These are phyloP conservation scores for Netelia melanura DNA, from an alignment of 2,888 invertebrate genomes.

Conservation along the genomic window DNA sequence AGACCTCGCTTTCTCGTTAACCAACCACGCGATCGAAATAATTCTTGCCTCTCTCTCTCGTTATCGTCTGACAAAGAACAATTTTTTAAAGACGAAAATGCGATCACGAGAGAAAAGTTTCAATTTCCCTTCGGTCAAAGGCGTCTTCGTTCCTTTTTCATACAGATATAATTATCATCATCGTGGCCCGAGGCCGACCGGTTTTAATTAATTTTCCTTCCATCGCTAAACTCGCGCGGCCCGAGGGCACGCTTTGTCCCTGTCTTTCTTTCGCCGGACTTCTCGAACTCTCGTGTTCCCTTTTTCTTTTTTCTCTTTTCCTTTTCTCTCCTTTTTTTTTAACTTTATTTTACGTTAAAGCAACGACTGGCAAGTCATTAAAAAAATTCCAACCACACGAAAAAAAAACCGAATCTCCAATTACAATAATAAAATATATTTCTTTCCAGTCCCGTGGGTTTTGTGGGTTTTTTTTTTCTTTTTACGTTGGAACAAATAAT, in stretches of 20 bases:
- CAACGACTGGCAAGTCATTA: slow-evolving; percentile 11
- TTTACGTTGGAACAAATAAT: not conserved
- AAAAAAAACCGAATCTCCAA: not conserved
- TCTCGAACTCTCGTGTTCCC: not conserved
- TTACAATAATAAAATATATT: slow-evolving; percentile 9
- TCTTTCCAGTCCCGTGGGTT: not conserved
- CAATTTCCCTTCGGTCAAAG: not conserved
- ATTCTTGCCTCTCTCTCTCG: not conserved
- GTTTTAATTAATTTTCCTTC: slow-evolving; percentile 41
- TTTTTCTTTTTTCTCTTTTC: not conserved
- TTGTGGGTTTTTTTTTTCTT: not conserved
- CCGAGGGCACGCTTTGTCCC: slow-evolving; percentile 8
- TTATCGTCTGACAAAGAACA: not conserved
- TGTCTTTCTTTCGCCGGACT: not conserved
- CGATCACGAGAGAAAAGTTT: not conserved
- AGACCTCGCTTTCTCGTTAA: slow-evolving; percentile 6
- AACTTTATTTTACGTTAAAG: not conserved
- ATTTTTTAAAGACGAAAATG: not conserved
- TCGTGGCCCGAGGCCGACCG: not conserved
- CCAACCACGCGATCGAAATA: not conserved
- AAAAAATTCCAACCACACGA: slow-evolving; percentile 16
- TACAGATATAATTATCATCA: not conserved
- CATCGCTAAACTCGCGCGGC: not conserved
- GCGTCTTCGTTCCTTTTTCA: not conserved
- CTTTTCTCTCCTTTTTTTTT: not conserved